Base-by-base conservation (phyloP, 2,888 invertebrate genomes). In the Ectropis crepuscularia region DNA sequence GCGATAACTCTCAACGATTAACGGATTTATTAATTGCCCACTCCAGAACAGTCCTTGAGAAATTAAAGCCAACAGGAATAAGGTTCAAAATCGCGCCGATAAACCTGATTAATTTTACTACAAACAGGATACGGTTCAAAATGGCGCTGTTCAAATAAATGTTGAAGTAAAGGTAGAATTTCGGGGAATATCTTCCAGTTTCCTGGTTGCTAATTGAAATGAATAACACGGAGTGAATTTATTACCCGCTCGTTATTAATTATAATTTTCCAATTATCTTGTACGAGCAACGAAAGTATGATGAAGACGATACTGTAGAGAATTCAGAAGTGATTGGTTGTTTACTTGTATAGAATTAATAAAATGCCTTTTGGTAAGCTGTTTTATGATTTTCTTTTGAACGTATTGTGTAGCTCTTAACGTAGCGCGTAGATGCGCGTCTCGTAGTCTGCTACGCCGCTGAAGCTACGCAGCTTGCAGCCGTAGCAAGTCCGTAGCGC, bases 11-110 rank as follows among this genome's bases (percentile, higher is more conserved):
- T 28, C 46, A 9, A 6, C 57, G 60, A 70, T 68, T 70, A 70
- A 47, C 65, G 43, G 57, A 70, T 67, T 68, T 63, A 65, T 70
- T 68, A 67, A 67, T 67, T 60, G 63, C 66, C 62, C 39, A 51
- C 65, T 66, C 39, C 43, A 61, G 53, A 49, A 49, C 57, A 54
- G 62, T 50, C 55, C 63, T 65, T 54, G 53, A 50, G 42, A 43
- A 63, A 61, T 65, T 28, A 63, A 50, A 51, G 39, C 28, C 48
- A 57, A 61, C 51, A 16, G 6, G 43, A 53, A 57, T 57, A 62
- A 51, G 51, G 57, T 47, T 57, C 51, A 62, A 57, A 53, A 46
- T 61, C 11, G 55, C 39, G 41, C 46, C 46, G 4, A 48, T 53
- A 53, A 53, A 43, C 11, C 53, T 36, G 43, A 11, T 11, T 43